Conservation (phyloP, 37 sponge, comb jelly and placozoan species). For the Halisarca cf. caerulea region DNA sequence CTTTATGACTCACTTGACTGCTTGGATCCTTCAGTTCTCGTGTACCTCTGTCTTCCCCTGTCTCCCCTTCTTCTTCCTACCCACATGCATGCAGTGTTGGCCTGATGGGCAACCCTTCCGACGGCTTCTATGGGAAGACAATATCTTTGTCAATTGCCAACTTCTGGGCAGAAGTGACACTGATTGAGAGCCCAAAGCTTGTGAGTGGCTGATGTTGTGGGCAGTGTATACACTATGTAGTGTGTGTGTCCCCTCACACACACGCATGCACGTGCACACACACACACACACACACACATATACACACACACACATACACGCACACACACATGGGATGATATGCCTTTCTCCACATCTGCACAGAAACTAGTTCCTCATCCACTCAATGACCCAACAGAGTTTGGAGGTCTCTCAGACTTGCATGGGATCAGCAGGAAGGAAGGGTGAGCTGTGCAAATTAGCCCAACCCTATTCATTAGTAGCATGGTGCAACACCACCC, state of each 20-base stretch:
- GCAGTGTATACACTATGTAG: not conserved
- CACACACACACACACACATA: slow-evolving; percentile 23
- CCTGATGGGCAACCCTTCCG: slow-evolving; percentile 87
- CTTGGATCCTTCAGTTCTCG: not conserved
- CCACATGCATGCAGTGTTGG: slow-evolving; percentile 64
- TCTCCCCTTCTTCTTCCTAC: not conserved
- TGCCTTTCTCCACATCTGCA: not conserved
- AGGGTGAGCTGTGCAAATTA: too few relatives aligned
- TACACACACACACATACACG: slow-evolving; percentile 7
- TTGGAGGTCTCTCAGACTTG: slow-evolving; percentile 88
- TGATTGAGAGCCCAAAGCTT: slow-evolving; percentile 65
- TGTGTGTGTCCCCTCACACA: too few relatives aligned
- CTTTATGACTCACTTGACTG: not conserved
- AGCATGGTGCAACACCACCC: too few relatives aligned
- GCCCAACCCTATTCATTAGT: too few relatives aligned
- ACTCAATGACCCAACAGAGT: slow-evolving; percentile 90
- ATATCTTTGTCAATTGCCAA: slow-evolving; percentile 81
- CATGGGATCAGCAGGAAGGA: slow-evolving; percentile 82
- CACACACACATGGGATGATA: not conserved
- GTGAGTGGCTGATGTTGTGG: too few relatives aligned
- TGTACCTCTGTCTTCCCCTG: not conserved
- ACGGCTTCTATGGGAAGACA: slow-evolving; percentile 88
- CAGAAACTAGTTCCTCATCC: slow-evolving; percentile 78
- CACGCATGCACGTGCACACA: not conserved
- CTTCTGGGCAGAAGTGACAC: slow-evolving; percentile 90